phyloP scores from a whole-genome alignment of 2,797 vertebrate species.

The Falco novaeseelandiae region DNA sequence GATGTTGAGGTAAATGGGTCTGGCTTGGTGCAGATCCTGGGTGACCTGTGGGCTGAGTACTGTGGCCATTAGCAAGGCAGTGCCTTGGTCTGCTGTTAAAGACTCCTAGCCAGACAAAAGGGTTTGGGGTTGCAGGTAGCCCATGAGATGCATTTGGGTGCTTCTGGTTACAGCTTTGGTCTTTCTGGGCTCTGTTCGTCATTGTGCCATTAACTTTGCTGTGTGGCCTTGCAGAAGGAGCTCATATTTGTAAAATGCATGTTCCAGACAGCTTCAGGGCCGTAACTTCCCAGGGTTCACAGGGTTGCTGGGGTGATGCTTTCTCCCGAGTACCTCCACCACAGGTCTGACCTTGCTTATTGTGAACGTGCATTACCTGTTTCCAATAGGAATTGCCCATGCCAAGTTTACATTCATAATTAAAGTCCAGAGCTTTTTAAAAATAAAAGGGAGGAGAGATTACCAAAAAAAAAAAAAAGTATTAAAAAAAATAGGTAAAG shows the following conservation, averaged over 20 bases:
- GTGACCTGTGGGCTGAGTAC: not conserved
- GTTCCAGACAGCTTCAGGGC: not conserved
- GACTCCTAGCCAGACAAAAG: not conserved
- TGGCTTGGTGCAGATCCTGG: not conserved
- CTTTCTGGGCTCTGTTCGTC: not conserved
- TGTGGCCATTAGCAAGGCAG: not conserved
- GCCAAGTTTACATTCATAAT: not conserved
- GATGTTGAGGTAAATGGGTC: not conserved
- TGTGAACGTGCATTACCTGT: fast-evolving
- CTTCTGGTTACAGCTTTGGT: not conserved
- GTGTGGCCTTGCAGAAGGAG: not conserved
- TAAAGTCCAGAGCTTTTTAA: not conserved
- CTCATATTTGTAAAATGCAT: not conserved
- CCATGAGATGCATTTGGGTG: not conserved
- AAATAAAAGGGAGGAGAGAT: not conserved
- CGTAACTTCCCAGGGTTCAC: fast-evolving
- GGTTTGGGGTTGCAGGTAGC: not conserved
- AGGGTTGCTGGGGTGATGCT: not conserved
- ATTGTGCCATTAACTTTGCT: not conserved
- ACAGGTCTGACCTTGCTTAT: not conserved
- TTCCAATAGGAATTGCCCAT: not conserved
- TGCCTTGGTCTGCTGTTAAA: not conserved
- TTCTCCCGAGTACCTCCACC: not conserved
- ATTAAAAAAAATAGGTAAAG: not conserved
- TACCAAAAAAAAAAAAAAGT: not conserved